Percentiles rank a stretch among this genome's conserved stretches.
Conservation (phyloP, 2,797 vertebrate species). For the Lutjanus argentimaculatus region DNA sequence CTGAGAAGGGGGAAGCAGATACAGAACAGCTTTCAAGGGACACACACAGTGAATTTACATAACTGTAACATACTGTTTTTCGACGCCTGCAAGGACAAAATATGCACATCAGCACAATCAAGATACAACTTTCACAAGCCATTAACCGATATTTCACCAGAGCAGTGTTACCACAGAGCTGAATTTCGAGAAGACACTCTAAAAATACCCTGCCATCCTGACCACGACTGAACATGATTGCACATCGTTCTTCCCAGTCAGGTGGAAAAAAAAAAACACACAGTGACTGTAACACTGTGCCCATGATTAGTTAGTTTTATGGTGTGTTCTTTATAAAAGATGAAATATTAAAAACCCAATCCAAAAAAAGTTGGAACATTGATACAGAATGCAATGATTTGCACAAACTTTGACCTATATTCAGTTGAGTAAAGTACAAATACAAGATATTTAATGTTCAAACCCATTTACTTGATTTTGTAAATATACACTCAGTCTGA, state of each 20-base stretch:
- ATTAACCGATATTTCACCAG: conserved; percentile 77
- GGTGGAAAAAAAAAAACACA: conserved; percentile 21
- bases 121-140: conserved; percentile 81
- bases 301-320: not conserved
- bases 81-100: conserved; percentile 26
- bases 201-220: conserved; percentile 59
- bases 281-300: not conserved
- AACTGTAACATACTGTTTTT: conserved; percentile 68
- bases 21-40: conserved; percentile 73
- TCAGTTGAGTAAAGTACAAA: too few relatives aligned
- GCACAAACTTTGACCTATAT: too few relatives aligned
- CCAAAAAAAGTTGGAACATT: too few relatives aligned
- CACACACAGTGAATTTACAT: conserved; percentile 68
- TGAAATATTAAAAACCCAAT: not conserved
- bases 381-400: too few relatives aligned
- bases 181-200: conserved; percentile 70
- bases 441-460: too few relatives aligned
- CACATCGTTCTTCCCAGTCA: conserved; percentile 33
- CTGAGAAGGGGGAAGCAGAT: conserved; percentile 70
- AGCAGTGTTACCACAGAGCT: conserved; percentile 71
- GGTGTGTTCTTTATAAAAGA: conserved; percentile 1
- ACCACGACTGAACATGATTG: conserved; percentile 28
- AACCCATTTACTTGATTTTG: too few relatives aligned
- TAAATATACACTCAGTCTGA: too few relatives aligned
- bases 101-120: conserved; percentile 75